phyloP scores from a whole-genome alignment of 2,888 invertebrate genomes.

The Hemicrepidius hirtus region DNA sequence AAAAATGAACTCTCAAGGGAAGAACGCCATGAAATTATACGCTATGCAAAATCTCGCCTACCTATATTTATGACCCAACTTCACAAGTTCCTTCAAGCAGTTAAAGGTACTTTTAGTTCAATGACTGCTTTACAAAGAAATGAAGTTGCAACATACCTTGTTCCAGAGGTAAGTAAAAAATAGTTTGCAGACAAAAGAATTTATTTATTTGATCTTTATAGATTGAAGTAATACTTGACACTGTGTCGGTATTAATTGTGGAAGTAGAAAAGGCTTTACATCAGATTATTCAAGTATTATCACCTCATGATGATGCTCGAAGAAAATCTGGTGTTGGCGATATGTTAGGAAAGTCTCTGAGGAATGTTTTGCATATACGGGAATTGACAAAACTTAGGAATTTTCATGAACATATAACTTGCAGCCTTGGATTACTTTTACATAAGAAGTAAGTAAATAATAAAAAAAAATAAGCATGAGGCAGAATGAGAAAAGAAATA shows the following conservation, averaged over 20 bases:
- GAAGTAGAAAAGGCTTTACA: slow-evolving; percentile 78
- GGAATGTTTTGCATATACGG: slow-evolving; percentile 72
- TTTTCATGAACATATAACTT: slow-evolving; percentile 75
- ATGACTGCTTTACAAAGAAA: slow-evolving; percentile 76
- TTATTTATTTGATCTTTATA: slow-evolving; percentile 65
- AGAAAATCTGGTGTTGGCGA: slow-evolving; percentile 62
- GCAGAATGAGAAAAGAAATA: too few species aligned
- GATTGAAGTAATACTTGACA: slow-evolving; percentile 78
- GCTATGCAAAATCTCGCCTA: slow-evolving; percentile 79
- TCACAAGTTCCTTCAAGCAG: slow-evolving; percentile 76
- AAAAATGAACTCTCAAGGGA: slow-evolving; percentile 77
- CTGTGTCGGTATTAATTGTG: slow-evolving; percentile 75
- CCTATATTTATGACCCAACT: slow-evolving; percentile 80
- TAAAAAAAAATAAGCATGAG: too few species aligned
- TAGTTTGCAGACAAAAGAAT: neutral
- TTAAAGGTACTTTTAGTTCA: slow-evolving; percentile 76
- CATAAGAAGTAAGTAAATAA: slow-evolving; percentile 74
- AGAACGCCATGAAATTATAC: slow-evolving; percentile 80
- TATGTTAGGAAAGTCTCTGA: slow-evolving; percentile 64
- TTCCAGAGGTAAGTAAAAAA: slow-evolving; percentile 33
- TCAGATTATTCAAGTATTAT: slow-evolving; percentile 74
- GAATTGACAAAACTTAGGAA: slow-evolving; percentile 75
- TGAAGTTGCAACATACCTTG: slow-evolving; percentile 77
- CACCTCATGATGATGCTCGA: slow-evolving; percentile 60
- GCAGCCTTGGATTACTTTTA: slow-evolving; percentile 73